phyloP scores from a whole-genome alignment of 2,888 invertebrate genomes.

The Brenthis ino region DNA sequence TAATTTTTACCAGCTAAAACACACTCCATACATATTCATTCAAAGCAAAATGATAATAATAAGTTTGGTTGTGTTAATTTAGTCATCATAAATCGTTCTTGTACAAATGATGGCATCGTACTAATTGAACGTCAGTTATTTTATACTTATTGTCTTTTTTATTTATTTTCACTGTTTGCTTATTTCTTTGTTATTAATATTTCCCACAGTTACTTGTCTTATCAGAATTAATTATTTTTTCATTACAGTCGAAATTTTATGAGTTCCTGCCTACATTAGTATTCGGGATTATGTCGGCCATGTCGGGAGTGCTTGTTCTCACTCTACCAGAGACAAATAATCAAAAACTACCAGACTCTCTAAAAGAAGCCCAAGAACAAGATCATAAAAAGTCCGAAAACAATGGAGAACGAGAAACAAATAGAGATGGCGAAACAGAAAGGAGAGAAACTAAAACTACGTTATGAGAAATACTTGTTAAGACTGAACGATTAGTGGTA shows the following conservation, averaged over 20 bases:
- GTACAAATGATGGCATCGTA: too few relatives aligned
- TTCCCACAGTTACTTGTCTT: background rate
- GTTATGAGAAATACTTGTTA: slow-evolving; percentile 40
- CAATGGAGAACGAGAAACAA: slow-evolving; percentile 26
- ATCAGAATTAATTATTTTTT: slow-evolving; percentile 1
- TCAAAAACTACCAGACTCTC: slow-evolving; percentile 82
- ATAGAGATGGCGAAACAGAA: slow-evolving; percentile 42
- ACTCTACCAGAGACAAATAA: slow-evolving; percentile 85
- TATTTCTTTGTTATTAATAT: background rate
- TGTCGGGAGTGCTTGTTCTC: slow-evolving; percentile 80
- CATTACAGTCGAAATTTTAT: slow-evolving; percentile 57
- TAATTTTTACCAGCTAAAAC: too few relatives aligned
- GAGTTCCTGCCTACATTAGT: slow-evolving; percentile 80
- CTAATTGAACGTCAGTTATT: too few relatives aligned
- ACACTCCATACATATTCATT: too few relatives aligned
- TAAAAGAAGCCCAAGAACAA: slow-evolving; percentile 81
- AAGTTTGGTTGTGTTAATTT: too few relatives aligned
- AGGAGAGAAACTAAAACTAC: slow-evolving; percentile 48
- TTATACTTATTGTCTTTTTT: too few relatives aligned
- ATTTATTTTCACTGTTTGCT: too few relatives aligned
- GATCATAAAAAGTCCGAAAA: slow-evolving; percentile 48
- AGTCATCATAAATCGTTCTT: too few relatives aligned
- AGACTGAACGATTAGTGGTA: slow-evolving; percentile 30
- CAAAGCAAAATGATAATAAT: too few relatives aligned
- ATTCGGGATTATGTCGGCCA: slow-evolving; percentile 80